Percentiles rank a stretch among this genome's conserved stretches.
These are phyloP conservation scores for Suricata suricatta DNA, from an alignment of 2,113 vertebrate species.

Conservation along the genomic window DNA sequence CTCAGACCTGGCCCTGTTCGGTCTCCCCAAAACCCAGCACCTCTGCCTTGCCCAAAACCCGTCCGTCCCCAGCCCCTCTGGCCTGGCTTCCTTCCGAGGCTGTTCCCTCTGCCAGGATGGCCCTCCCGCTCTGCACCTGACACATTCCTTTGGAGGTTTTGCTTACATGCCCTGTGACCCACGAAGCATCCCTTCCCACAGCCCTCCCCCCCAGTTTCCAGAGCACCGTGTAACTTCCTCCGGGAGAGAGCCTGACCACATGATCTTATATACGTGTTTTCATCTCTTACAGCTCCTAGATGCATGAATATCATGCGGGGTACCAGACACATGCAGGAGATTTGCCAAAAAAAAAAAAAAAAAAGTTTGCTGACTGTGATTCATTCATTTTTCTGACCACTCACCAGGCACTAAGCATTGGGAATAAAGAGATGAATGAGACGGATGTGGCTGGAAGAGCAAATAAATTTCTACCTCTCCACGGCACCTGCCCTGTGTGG, in stretches of 20 bases:
- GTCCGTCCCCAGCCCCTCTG: fast-evolving
- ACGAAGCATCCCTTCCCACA: not conserved
- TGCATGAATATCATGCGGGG: fast-evolving
- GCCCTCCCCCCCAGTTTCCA: not conserved
- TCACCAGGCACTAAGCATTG: not conserved
- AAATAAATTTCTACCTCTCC: not conserved
- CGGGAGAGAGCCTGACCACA: not conserved
- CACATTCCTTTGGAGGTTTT: not conserved
- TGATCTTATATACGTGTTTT: not conserved
- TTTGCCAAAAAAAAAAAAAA: not conserved
- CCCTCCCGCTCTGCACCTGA: not conserved
- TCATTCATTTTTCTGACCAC: not conserved
- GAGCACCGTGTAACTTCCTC: not conserved
- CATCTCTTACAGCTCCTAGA: not conserved
- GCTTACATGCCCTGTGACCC: not conserved
- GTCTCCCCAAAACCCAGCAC: not conserved
- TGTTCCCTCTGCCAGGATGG: not conserved
- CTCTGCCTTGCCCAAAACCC: not conserved
- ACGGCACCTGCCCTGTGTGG: not conserved
- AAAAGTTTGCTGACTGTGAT: not conserved
- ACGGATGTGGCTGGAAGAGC: not conserved
- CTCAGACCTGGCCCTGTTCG: not conserved
- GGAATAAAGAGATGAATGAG: not conserved
- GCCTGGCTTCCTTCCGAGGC: fast-evolving
- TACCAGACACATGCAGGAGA: not conserved